Evolutionary conservation across 2,797 vertebrate species (phyloP), one percentile per base, ranked within the genome.

Genomic region (Megalops cyprinoides): DNA sequence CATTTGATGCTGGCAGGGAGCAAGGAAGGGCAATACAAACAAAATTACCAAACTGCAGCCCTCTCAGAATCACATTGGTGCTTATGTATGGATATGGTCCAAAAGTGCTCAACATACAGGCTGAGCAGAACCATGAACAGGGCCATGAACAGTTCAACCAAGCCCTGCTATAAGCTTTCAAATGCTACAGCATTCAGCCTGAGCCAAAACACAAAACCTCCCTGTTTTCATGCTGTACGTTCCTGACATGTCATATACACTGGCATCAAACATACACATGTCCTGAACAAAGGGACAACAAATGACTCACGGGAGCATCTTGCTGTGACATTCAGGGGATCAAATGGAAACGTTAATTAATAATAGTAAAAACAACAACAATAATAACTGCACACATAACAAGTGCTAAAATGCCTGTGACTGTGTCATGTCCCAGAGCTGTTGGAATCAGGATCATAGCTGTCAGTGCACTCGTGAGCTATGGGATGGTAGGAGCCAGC

Each of bases 1-100:
- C 79, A 76, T 60, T 76, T 76, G 79, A 81, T 65, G 20, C 58
- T 76, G 56, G 34, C 31, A 76, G 49, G 53, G 49, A 60, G 39
- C 67, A 42, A 37, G 39, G 39, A 39, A 42, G 28, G 56, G 20
- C 67, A 67, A 55, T 28, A 67, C 56, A 76, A 75, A 46, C 53
- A 18, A 55, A 42, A 12, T 53, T 51, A 12, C 14, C 1, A 18
- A 18, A 39, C 20, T 34, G 23, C 42, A 25, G 31, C 42, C 67
- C 67, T 71, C 42, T 71, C 42, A 42, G n/a, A 73, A 69, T 42
- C 42, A 46, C 12, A 18, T 37, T 4, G 7, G 39, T 25, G 39
- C 23, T 42, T 73, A 37, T 73, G 18, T 73, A 44, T n/a, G 69
- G 42, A 73, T 1, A 42, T 34, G 10, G 69, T 25, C 9, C 67